phyloP scores from a whole-genome alignment of 2,113 vertebrate genomes.

The Odocoileus virginianus region DNA sequence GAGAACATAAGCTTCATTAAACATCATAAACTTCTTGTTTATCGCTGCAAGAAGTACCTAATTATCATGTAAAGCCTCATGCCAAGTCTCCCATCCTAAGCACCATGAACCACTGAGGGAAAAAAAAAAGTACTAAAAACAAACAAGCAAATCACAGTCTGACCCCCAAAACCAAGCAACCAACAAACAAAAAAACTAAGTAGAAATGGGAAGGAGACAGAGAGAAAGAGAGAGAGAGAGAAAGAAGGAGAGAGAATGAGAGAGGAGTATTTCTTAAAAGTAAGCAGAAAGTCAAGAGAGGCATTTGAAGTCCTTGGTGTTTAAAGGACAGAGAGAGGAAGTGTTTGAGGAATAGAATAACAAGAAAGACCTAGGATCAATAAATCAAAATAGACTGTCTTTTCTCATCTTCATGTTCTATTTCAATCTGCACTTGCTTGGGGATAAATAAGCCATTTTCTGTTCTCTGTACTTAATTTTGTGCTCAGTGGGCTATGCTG shows the following conservation, averaged over 20 bases:
- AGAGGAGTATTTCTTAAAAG: not conserved
- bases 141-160: not conserved
- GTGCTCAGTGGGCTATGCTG: constrained; percentile 53
- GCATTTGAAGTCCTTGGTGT: not conserved
- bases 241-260: not conserved
- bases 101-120: not conserved
- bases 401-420: constrained; percentile 34
- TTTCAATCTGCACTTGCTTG: constrained; percentile 56
- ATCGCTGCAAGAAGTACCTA: not conserved
- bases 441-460: constrained; percentile 67
- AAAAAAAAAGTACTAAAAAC: not conserved
- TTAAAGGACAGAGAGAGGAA: constrained; percentile 19
- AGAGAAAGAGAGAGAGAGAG: not conserved
- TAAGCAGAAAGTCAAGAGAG: not conserved
- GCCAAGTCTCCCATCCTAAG: not conserved
- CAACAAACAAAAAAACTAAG: not conserved
- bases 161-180: not conserved
- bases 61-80: not conserved
- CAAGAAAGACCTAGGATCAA: constrained; percentile 23
- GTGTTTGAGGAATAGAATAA: constrained; percentile 10
- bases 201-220: too few species aligned
- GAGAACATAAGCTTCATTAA: not conserved
- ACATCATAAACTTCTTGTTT: not conserved
- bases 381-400: constrained; percentile 51
- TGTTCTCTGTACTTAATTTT: constrained; percentile 64